phyloP scores from a whole-genome alignment of 2,888 invertebrate genomes.

The Ypsolopha scabrella region DNA sequence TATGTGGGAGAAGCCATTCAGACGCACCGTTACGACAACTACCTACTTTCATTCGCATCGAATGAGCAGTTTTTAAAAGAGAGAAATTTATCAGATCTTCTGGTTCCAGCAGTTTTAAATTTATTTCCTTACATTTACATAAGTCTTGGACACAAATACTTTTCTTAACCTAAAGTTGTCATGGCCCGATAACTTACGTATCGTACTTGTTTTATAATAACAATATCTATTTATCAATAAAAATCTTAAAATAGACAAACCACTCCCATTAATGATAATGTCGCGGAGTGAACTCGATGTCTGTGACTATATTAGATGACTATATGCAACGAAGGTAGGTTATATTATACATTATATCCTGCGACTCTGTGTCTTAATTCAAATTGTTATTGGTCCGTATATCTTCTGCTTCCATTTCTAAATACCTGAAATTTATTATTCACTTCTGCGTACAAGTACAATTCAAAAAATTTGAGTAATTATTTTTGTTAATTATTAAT shows the following conservation, averaged over 20 bases:
- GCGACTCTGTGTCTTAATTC: constrained; percentile 33
- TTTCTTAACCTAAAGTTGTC: constrained; percentile 53
- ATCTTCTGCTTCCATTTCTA: constrained; percentile 34
- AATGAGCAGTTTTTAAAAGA: neutral
- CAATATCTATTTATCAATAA: constrained; percentile 42
- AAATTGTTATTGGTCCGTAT: constrained; percentile 30
- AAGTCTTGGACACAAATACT: constrained; percentile 58
- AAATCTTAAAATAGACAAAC: constrained; percentile 56
- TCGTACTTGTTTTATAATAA: constrained; percentile 49
- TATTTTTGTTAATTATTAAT: constrained; percentile 8
- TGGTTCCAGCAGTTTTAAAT: neutral
- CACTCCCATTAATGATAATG: constrained; percentile 57
- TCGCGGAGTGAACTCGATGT: constrained; percentile 41
- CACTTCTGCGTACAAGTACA: no score
- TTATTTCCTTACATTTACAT: constrained; percentile 14
- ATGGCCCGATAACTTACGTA: constrained; percentile 63
- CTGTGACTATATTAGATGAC: constrained; percentile 57
- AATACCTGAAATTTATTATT: no score
- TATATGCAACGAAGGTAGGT: constrained; percentile 32
- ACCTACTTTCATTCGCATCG: neutral
- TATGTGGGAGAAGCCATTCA: neutral
- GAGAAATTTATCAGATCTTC: neutral
- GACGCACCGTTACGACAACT: neutral
- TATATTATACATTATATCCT: constrained; percentile 38
- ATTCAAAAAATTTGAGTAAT: constrained; percentile 5